Evolutionary conservation across 2,797 vertebrate species (phyloP), one percentile per base, ranked within the genome.

Genomic region (Catamblyrhynchus diadema): DNA sequence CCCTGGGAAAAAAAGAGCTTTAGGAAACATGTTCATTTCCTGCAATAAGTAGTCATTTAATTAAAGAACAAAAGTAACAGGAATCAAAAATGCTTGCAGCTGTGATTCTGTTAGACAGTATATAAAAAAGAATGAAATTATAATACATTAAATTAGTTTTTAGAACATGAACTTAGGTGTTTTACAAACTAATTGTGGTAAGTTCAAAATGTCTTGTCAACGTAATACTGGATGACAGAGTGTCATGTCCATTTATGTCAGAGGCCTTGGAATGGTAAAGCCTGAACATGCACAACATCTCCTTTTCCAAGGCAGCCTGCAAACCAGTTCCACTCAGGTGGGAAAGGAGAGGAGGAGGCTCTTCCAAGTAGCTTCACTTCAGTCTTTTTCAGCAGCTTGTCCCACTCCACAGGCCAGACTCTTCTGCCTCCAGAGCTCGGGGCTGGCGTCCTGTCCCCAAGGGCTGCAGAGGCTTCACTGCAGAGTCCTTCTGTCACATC

Each of bases 121-220:
- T 98, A 98, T 98, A 98, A 98, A 98, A 97, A 98, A 98, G 95
- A 97, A 97, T 94, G 94, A 97, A 98, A 97, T 97, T 98, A 98
- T 98, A 98, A 97, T 98, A 98, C 98, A 98, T 98, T 97, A 98
- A 98, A 98, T 97, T 95, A 98, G 97, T 97, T 98, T 99, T 98
- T 98, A 98, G 98, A 99, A 98, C 99, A 98, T 98, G 98, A 99
- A 99, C 98, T 98, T 98, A 99, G 99, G 98, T 99, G 98, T 98
- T 98, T 99, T 99, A 99, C 98, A 99, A 99, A 99, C 98, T 97
- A 98, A 97, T 82, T 90, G 97, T 98, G 98, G 98, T 98, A 98
- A 98, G 98, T 99, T 98, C 98, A 97, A 98, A 98, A 98, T 98
- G 98, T 98, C 98, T 98, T 48, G 81, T 97, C 96, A 96, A 96